Conservation (phyloP, 2,888 invertebrate genomes). For the Margaritifera margaritifera region DNA sequence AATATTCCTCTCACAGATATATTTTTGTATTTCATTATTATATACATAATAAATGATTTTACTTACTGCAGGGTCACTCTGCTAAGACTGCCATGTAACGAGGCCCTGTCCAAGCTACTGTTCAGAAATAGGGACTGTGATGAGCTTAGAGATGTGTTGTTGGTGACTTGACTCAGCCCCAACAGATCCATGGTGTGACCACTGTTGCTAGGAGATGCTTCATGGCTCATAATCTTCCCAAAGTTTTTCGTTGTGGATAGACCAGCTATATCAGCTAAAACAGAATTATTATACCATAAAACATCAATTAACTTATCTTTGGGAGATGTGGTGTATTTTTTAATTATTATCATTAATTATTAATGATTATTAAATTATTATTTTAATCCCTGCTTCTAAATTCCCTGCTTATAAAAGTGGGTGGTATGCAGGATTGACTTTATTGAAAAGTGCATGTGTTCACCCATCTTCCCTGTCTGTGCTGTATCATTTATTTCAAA, state of each 20-base stretch:
- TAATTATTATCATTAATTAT: neutral
- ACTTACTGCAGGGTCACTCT: slow-evolving; percentile 31
- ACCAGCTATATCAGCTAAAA: slow-evolving; percentile 58
- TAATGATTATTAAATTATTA: neutral
- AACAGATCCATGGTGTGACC: slow-evolving; percentile 59
- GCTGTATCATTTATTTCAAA: too few species aligned
- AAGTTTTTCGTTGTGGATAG: slow-evolving; percentile 44
- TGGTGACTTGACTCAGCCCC: slow-evolving; percentile 60
- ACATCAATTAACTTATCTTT: slow-evolving; percentile 8
- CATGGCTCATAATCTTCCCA: slow-evolving; percentile 44
- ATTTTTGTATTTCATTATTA: too few species aligned
- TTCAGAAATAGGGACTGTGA: slow-evolving; percentile 26
- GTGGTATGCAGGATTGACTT: too few species aligned
- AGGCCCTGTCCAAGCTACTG: slow-evolving; percentile 29
- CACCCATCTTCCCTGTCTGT: too few species aligned
- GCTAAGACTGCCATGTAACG: slow-evolving; percentile 33
- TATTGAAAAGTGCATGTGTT: too few species aligned
- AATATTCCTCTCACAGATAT: too few species aligned
- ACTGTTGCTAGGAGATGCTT: slow-evolving; percentile 33
- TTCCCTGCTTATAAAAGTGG: too few species aligned
- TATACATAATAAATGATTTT: neutral
- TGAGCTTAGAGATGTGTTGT: slow-evolving; percentile 13
- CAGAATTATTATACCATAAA: slow-evolving; percentile 9
- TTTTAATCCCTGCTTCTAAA: slow-evolving; percentile 1
- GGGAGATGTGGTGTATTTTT: neutral